Percentiles rank a stretch among this genome's conserved stretches.
These are phyloP conservation scores for Lagorchestes hirsutus DNA, from an alignment of 2,797 vertebrate species.

Conservation along the genomic window DNA sequence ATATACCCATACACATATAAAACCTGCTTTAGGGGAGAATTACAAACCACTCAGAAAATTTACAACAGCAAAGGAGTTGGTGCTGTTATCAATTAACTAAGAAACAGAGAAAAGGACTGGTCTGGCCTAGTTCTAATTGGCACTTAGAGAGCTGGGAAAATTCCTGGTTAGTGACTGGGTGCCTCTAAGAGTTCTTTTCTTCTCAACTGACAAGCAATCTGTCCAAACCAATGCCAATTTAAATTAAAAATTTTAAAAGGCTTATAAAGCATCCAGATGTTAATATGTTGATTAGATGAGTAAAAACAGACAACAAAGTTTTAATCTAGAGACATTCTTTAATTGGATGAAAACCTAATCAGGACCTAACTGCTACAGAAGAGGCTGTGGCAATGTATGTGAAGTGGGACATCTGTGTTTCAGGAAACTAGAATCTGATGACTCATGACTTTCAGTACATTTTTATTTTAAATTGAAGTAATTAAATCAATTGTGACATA, in stretches of 20 bases:
- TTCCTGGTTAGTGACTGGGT: background rate
- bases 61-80: background rate
- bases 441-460: background rate
- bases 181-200: background rate
- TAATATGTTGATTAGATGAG: slow-evolving; percentile 7
- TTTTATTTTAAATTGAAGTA: background rate
- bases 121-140: background rate
- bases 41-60: background rate
- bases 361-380: background rate
- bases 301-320: background rate
- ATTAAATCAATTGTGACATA: background rate
- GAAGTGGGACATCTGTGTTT: background rate
- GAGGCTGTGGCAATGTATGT: background rate
- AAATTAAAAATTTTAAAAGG: slow-evolving; percentile 9
- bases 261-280: slow-evolving; percentile 22
- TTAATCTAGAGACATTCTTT: background rate
- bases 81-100: background rate
- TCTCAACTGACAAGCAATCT: background rate
- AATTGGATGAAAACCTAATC: background rate
- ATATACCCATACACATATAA: background rate
- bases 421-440: no score
- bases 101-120: background rate
- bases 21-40: background rate
- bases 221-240: slow-evolving; percentile 3
- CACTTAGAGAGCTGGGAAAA: background rate